phyloP scores from a whole-genome alignment of 2,113 vertebrate species.

The Phalacrocorax aristotelis region DNA sequence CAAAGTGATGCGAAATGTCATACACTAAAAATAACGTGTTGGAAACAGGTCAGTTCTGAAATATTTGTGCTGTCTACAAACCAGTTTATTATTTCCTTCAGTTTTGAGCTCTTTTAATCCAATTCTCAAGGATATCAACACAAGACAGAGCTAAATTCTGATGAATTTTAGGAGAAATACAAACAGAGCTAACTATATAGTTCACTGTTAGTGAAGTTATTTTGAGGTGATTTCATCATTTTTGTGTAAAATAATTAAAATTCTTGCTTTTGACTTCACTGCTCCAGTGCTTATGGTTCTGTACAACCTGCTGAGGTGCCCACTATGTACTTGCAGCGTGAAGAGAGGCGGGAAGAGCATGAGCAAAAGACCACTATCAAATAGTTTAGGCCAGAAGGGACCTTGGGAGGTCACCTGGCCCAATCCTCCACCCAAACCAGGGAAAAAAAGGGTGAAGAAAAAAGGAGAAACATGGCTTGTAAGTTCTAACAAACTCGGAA shows the following conservation, averaged over 20 bases:
- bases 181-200: conserved; percentile 10
- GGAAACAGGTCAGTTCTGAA: background rate
- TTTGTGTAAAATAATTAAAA: background rate
- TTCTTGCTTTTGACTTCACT: background rate
- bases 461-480: background rate
- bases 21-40: conserved; percentile 10
- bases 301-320: background rate
- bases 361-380: accelerated
- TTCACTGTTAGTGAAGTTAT: background rate
- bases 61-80: background rate
- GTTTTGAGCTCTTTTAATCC: background rate
- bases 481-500: background rate
- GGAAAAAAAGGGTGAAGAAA: background rate
- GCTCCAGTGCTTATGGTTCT: background rate
- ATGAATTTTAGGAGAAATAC: background rate
- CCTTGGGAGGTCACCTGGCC: background rate
- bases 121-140: background rate
- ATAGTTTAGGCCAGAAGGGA: background rate
- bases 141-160: background rate
- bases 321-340: accelerated
- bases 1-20: background rate
- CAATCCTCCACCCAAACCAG: background rate
- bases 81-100: background rate
- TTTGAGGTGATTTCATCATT: background rate
- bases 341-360: background rate